phyloP scores from a whole-genome alignment of 1,140 invertebrate genomes.

The Drosophila watanabei region DNA sequence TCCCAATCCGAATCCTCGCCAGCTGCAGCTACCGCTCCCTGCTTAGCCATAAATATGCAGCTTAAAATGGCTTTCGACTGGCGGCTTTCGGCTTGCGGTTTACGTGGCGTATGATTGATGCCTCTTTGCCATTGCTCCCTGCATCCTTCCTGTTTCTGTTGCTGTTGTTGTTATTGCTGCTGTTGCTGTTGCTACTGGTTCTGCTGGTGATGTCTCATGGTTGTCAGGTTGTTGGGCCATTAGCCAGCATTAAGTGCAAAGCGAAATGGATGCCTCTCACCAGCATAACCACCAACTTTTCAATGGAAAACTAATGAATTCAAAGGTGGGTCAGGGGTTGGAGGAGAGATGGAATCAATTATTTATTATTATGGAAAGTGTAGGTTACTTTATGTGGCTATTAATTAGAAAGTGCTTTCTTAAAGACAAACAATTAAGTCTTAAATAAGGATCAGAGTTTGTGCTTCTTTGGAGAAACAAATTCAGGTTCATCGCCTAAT shows the following conservation, averaged over 20 bases:
- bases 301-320: constrained; percentile 4
- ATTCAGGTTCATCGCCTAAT: neutral
- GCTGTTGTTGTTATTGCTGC: neutral
- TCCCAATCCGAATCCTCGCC: constrained; percentile 13
- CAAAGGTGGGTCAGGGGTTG: neutral
- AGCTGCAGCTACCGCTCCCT: constrained; percentile 38
- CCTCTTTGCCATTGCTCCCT: constrained; percentile 39
- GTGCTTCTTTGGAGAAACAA: neutral
- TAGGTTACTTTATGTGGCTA: neutral
- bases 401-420: neutral
- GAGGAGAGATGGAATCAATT: neutral
- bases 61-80: constrained; percentile 82
- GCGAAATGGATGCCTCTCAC: constrained; percentile 22
- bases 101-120: constrained; percentile 82
- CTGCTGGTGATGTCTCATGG: constrained; percentile 30
- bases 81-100: constrained; percentile 78
- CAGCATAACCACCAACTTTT: constrained; percentile 13
- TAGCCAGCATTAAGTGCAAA: constrained; percentile 58
- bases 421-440: neutral
- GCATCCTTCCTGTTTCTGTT: constrained; percentile 7
- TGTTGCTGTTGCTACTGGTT: constrained; percentile 3
- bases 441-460: neutral
- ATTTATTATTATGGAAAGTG: constrained; percentile 8
- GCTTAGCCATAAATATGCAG: constrained; percentile 82
- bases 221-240: constrained; percentile 56